Base-by-base conservation (phyloP, 2,888 invertebrate genomes). In the Teleogryllus oceanicus region DNA sequence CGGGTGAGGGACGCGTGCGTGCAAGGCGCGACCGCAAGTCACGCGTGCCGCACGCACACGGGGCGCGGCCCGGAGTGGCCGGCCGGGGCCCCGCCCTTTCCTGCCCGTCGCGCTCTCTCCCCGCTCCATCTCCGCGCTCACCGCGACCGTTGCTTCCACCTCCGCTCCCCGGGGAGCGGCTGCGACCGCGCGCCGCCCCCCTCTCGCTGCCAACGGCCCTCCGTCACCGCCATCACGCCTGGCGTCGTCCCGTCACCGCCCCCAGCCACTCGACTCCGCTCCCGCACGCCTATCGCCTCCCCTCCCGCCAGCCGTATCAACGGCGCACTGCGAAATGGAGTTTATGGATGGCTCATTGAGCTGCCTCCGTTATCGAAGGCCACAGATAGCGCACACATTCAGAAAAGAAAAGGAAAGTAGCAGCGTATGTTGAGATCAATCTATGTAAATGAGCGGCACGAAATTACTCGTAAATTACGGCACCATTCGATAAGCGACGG, bases 321-420 rank as follows among this genome's bases (percentile, higher is more conserved):
- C 62, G 62, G n/a, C 62, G 62, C 62, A 62, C 62, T 62, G 62
- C 62, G 62, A 62, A 62, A 62, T 62, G 62, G 62, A 62, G 13
- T 62, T 62, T 62, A 62, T 62, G 62, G 62, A 62, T 62, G 62
- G 62, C 62, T 62, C 62, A 62, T 62, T 62, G 62, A 62, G 62
- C 62, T 62, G 62, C 62, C 62, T 13, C n/a, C 62, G 62, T 16
- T 62, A 62, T 62, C 62, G 62, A 62, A n/a, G 16, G 62, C 62
- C 62, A n/a, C 62, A 13, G 62, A 62, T 62, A 62, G 62, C 16
- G 62, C 16, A 13, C 62, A 16, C 62, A 62, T 10, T 62, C 62
- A 18, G 62, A 62, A 62, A 62, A 62, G 62, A 62, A 62, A 62
- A 62, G 62, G 62, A 62, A 62, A 62, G 62, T 62, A 62, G 62